Conservation (phyloP, 2,113 vertebrate species). For the Trogon surrucura region DNA sequence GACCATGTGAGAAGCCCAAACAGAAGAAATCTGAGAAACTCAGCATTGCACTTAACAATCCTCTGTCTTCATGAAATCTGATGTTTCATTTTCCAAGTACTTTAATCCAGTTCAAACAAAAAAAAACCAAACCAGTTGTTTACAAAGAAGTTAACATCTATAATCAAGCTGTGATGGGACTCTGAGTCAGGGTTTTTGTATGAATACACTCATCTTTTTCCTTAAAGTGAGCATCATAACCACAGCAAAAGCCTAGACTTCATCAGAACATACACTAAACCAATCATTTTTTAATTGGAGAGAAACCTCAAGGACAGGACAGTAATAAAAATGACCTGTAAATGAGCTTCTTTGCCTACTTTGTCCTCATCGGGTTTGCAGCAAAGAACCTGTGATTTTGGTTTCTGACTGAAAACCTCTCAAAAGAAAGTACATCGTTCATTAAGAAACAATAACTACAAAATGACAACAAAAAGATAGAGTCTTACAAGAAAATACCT, state of each 20-base stretch:
- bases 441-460: background rate
- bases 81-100: background rate
- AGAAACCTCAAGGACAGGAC: background rate
- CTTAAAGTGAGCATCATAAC: background rate
- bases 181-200: background rate
- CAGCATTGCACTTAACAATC: background rate
- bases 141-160: background rate
- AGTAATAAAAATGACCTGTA: background rate
- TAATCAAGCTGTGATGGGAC: background rate
- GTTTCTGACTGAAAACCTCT: background rate
- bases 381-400: background rate
- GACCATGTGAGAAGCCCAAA: slow-evolving; percentile 8
- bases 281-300: background rate
- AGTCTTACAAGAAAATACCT: background rate
- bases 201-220: background rate
- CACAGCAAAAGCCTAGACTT: background rate
- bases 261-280: background rate
- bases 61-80: background rate
- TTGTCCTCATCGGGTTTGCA: background rate
- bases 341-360: background rate
- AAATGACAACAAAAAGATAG: background rate
- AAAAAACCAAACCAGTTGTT: fast-evolving
- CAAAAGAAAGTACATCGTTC: background rate
- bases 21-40: background rate
- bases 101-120: background rate